Conservation (phyloP, 2,888 invertebrate species). For the Habroteleia sp. region DNA sequence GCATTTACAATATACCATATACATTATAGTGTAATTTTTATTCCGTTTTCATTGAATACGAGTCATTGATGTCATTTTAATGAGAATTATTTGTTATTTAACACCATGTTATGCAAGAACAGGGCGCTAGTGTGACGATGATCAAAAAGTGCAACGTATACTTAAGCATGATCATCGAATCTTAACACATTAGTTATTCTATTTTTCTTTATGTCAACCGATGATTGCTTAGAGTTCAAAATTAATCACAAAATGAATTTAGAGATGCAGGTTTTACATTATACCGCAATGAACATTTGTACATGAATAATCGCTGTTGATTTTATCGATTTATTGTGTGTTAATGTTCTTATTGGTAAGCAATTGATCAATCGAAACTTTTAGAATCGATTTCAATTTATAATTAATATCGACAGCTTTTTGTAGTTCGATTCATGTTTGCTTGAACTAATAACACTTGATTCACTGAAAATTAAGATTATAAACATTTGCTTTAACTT, state of each 20-base stretch:
- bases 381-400: no score
- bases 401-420: no score
- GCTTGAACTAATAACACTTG: no score
- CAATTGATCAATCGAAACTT: no score
- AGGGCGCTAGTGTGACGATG: not conserved
- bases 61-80: slow-evolving; percentile 17
- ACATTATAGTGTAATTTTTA: slow-evolving; percentile 68
- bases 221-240: not conserved
- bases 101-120: slow-evolving; percentile 14
- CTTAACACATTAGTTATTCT: slow-evolving; percentile 54
- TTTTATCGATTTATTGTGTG: slow-evolving; percentile 15
- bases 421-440: no score
- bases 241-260: slow-evolving; percentile 53
- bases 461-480: no score
- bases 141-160: slow-evolving; percentile 11
- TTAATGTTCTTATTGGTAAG: not conserved
- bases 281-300: slow-evolving; percentile 75
- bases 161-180: slow-evolving; percentile 68
- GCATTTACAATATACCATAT: slow-evolving; percentile 75
- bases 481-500: no score
- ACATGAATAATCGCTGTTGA: slow-evolving; percentile 68
- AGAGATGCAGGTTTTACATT: slow-evolving; percentile 69
- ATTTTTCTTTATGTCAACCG: slow-evolving; percentile 49
- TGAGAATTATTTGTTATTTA: slow-evolving; percentile 12
- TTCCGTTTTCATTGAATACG: slow-evolving; percentile 35